Evolutionary conservation across 37 sponge, comb jelly and placozoan genomes (phyloP), one percentile per base, ranked within the genome.

Genomic region (Amphimedon queenslandica): DNA sequence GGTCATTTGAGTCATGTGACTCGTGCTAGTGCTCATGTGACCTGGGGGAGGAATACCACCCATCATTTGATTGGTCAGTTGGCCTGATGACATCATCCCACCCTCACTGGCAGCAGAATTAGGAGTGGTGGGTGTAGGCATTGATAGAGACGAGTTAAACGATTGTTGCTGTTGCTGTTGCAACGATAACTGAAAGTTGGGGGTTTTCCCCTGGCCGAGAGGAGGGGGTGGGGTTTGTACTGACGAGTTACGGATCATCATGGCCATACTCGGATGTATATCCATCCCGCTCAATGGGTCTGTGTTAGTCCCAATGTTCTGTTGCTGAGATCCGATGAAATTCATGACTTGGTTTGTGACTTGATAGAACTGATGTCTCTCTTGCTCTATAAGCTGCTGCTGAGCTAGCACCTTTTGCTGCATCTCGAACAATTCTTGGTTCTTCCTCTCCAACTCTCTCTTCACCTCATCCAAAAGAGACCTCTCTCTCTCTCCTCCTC

Each of bases 401-500:
- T 89, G 89, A 35, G 78, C 89, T 32, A 79, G 30, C 16, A 83
- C 24, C 47, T 43, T 42, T 41, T 60, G 30, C 61, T 89, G 84
- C 42, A 75, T 37, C 21, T 74, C 76, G 33, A 83, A 83, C 40
- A 89, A 33, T 57, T 83, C 84, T 34, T 69, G 20, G 57, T 75
- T 78, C 76, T 83, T 89, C 1, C 28, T 21, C 43, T 78, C 70
- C 3, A 88, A 57, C 60, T 82, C 65, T 32, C 65, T 67, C 70
- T 75, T 64, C 1, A 80, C 20, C 6, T 77, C 82, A 60, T 60
- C 27, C 5, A 60, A n/a, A 8, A 13, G 53, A 47, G 8, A 18
- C 13, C 8, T 13, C 13, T 8, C 8, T 18, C 13, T 47, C 8
- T 47, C 53, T 18, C 8, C 8, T 8, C 13, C 53, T 18, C 13